Conservation (phyloP, 2,888 invertebrate genomes). For the Heteromyza rotundicornis region DNA sequence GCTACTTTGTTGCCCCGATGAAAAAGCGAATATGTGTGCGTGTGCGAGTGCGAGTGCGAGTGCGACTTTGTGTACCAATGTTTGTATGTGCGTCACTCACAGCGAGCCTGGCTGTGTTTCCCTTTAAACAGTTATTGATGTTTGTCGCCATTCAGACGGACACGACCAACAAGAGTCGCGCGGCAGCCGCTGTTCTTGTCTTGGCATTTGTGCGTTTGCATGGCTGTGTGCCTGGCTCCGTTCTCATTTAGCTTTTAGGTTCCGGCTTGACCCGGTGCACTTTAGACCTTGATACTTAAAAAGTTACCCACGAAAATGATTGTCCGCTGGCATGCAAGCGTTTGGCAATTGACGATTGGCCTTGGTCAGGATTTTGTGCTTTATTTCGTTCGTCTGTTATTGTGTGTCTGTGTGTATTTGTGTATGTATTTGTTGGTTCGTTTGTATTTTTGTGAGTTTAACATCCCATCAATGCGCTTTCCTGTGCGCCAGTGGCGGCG, state of each 20-base stretch:
- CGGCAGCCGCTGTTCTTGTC: not conserved
- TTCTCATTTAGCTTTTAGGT: not conserved
- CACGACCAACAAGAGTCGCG: not conserved
- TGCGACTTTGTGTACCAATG: conserved; percentile 7
- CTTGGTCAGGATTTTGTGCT: conserved; percentile 30
- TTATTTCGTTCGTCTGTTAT: not conserved
- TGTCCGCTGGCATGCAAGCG: conserved; percentile 45
- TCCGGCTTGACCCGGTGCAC: conserved; percentile 20
- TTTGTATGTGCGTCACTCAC: conserved; percentile 2
- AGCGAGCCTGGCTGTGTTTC: conserved; percentile 18
- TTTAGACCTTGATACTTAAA: conserved; percentile 18
- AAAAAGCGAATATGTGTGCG: too few species aligned
- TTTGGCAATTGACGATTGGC: conserved; percentile 41
- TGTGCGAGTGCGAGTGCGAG: not conserved
- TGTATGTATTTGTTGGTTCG: conserved; percentile 19
- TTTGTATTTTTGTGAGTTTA: conserved; percentile 33
- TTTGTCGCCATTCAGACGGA: conserved; percentile 20
- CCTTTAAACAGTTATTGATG: conserved; percentile 20
- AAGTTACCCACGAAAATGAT: conserved; percentile 1
- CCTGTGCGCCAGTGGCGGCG: too few species aligned
- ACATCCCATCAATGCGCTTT: not conserved
- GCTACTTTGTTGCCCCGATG: not conserved
- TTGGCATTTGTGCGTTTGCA: not conserved
- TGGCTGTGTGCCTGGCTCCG: not conserved
- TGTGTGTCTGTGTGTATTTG: conserved; percentile 5